Conservation (phyloP, 2,113 vertebrate genomes). For the Oophaga pumilio region DNA sequence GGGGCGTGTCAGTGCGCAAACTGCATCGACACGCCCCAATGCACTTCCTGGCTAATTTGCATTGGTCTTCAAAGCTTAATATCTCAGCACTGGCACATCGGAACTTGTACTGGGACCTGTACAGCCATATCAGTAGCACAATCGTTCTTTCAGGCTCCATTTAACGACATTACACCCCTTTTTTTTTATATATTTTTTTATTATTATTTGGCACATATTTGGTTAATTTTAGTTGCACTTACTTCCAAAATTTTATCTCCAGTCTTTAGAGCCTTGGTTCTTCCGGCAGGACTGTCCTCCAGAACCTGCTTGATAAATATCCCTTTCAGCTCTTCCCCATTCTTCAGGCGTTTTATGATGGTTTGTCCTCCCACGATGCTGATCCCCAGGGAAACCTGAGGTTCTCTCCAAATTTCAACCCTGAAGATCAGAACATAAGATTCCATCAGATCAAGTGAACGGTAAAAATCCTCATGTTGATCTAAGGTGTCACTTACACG, state of each 20-base stretch:
- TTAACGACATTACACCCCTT: too few relatives aligned
- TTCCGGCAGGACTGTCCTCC: conserved; percentile 86
- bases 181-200: too few relatives aligned
- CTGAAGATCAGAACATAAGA: conserved; percentile 65
- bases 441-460: neutral
- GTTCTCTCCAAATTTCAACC: conserved; percentile 87
- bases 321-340: conserved; percentile 95
- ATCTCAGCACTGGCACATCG: too few relatives aligned
- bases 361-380: conserved; percentile 95
- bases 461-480: neutral
- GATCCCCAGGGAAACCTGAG: conserved; percentile 87
- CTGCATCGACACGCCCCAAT: too few relatives aligned
- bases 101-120: too few relatives aligned
- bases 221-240: conserved; percentile 57
- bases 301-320: conserved; percentile 98
- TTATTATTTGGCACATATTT: neutral
- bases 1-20: too few relatives aligned
- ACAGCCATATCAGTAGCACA: too few relatives aligned
- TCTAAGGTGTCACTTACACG: conserved; percentile 70
- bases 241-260: conserved; percentile 99
- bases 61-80: too few relatives aligned
- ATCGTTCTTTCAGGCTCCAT: too few relatives aligned
- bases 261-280: conserved; percentile 83
- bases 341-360: conserved; percentile 92
- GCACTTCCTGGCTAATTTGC: too few relatives aligned